Conservation (phyloP, 2,797 vertebrate species). For the Monodelphis domestica region DNA sequence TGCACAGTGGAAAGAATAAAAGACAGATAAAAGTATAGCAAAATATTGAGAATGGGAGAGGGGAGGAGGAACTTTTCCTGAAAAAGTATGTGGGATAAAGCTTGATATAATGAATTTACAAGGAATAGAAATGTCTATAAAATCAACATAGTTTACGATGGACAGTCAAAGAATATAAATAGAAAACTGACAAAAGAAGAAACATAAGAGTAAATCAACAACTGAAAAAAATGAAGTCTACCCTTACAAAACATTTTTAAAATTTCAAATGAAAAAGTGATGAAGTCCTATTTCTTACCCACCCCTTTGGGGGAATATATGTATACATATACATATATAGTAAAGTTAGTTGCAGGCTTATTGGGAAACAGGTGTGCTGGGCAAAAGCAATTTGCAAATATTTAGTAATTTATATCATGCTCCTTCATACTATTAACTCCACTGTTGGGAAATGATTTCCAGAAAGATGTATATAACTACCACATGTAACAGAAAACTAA, state of each 20-base stretch:
- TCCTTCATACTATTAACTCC: background rate
- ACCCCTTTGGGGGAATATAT: background rate
- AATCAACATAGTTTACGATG: background rate
- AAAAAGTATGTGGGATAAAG: background rate
- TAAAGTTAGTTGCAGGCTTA: background rate
- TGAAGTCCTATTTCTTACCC: background rate
- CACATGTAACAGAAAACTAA: background rate
- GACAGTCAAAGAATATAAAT: background rate
- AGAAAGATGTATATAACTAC: background rate
- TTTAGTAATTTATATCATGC: background rate
- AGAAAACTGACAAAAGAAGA: background rate
- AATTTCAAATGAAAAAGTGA: background rate
- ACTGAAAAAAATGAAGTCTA: background rate
- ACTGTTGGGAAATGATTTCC: background rate
- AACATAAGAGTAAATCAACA: background rate
- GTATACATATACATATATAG: no score
- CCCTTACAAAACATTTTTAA: background rate
- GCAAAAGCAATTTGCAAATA: background rate
- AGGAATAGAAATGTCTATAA: background rate
- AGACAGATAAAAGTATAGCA: background rate
- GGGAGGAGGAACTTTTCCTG: background rate
- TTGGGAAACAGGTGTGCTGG: background rate
- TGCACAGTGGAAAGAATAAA: background rate
- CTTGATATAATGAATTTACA: background rate
- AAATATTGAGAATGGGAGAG: background rate